Base-by-base conservation (phyloP, 1,140 invertebrate genomes). In the Pogonognathellus flavescens region DNA sequence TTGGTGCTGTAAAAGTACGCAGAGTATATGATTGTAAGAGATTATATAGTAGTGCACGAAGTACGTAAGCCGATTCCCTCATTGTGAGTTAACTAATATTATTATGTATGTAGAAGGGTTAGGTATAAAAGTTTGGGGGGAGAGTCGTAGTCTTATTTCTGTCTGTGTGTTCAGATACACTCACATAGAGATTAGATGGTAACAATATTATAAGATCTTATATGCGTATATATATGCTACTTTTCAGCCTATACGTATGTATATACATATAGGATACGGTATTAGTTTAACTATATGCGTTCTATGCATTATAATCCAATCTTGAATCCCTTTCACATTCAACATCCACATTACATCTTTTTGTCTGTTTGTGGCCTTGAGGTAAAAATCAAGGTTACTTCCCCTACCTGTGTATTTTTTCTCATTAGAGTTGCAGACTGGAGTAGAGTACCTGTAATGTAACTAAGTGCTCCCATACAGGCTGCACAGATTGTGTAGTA, bases 371-470 rank as follows among this genome's bases (percentile, higher is more conserved):
- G 84, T 85, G 84, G 84, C 84, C 84, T 85, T 85, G 84, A 85
- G 84, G 84, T 85, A 60, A 60, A 84, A 85, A 85, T 85, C 84
- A 85, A 85, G 84, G 84, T 85, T 85, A 85, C 84, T 85, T 85
- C 84, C 84, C 84, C 53, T 85, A 55, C 59, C 66, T 72, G 66
- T 55, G 41, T 83, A 55, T 83, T 83, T 83, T 83, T 83, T 83
- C 82, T 50, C 82, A 83, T 83, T 62, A 81, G 49, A 83, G 55
- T 81, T 55, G 50, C 52, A 81, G 9, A 81, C 20, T 53, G 80
- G 50, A 59, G 52, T 81, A 59, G 80, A 22, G 80, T 81, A 72
- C 66, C 66, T 72, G 66, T 72, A 20, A 49, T 72, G 25, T 72
- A 49, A 31, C 66, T 72, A 41, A 31, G 62, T 14, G 18, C 25